Evolutionary conservation across 2,888 invertebrate species (phyloP), one percentile per base, ranked within the genome.

Genomic region (Drosophila tripunctata): DNA sequence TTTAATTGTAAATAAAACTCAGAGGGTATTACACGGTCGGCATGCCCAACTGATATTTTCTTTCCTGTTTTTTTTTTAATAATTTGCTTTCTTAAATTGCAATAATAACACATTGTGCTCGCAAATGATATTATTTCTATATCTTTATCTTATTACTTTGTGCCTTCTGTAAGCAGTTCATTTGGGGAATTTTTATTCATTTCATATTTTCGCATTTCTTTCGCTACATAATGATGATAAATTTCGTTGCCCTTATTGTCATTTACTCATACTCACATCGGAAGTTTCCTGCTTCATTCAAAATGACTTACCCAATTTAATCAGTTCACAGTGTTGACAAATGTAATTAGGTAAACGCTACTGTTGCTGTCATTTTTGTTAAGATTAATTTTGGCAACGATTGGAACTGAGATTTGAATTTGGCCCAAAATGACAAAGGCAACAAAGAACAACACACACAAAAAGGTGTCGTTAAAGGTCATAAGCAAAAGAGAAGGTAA

Each of bases 301-400:
- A 35, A 7, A 50, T 50, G 8, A 33, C 22, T 17, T 17, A 19
- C 14, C 33, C 38, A 36, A 57, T 61, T 51, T 70, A 78, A 71
- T 82, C 79, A 58, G 58, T 78, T 84, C 70, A 56, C 63, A 61
- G 66, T 72, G 75, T 68, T 82, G 63, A 75, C 65, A 72, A 82
- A 80, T 82, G 41, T 60, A 78, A 79, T 85, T 82, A 72, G 40
- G 58, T 58, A 52, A 64, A 65, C 64, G 54, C 55, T 38, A 40
- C 38, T 62, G 33, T 56, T 40, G 56, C 52, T 65, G 78, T 58
- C 61, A 58, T 57, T 55, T 44, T 21, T 33, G 44, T 31, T 64
- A 19, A 48, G 57, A 67, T 58, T 67, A 44, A 55, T 61, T 67
- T 72, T 38, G 41, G 41, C 52, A 71, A 58, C 43, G 51, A 36